phyloP scores from a whole-genome alignment of 2,797 vertebrate species.

The Cottoperca gobio region DNA sequence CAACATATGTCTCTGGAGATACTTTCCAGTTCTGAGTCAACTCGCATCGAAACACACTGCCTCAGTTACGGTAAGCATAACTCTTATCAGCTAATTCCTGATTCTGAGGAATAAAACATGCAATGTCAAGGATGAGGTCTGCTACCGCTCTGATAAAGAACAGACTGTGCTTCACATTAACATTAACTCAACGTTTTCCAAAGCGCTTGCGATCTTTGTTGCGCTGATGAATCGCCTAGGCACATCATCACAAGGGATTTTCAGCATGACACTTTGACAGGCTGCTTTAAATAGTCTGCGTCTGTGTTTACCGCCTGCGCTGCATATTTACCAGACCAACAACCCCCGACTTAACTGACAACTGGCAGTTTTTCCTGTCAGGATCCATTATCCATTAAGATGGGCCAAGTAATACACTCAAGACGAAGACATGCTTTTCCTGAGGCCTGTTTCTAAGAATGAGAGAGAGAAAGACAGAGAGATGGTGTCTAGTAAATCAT shows the following conservation, averaged over 20 bases:
- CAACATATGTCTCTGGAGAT: conserved; percentile 40
- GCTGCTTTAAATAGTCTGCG: conserved; percentile 45
- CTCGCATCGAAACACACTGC: conserved; percentile 4
- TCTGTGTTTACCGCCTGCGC: conserved; percentile 56
- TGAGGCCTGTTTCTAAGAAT: conserved; percentile 28
- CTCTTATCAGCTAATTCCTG: conserved; percentile 38
- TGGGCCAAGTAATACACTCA: conserved; percentile 35
- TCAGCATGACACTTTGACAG: conserved; percentile 61
- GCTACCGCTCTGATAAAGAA: conserved; percentile 63
- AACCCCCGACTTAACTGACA: conserved; percentile 50
- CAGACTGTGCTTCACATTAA: conserved; percentile 53
- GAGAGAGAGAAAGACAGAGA: neutral
- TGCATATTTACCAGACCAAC: conserved; percentile 55
- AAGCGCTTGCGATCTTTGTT: conserved; percentile 25
- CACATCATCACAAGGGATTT: conserved; percentile 53
- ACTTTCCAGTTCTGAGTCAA: conserved; percentile 18
- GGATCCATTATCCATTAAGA: conserved; percentile 49
- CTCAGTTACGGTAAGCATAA: conserved; percentile 33
- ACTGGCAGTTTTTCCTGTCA: conserved; percentile 57
- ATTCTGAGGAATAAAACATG: conserved; percentile 38
- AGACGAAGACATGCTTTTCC: conserved; percentile 44
- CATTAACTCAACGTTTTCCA: conserved; percentile 30
- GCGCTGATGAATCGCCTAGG: conserved; percentile 38
- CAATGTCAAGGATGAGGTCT: conserved; percentile 55
- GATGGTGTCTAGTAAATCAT: conserved; percentile 19